Evolutionary conservation across 2,888 invertebrate genomes (phyloP), one percentile per base, ranked within the genome.

Genomic region (Hirtodrosophila trivittata): DNA sequence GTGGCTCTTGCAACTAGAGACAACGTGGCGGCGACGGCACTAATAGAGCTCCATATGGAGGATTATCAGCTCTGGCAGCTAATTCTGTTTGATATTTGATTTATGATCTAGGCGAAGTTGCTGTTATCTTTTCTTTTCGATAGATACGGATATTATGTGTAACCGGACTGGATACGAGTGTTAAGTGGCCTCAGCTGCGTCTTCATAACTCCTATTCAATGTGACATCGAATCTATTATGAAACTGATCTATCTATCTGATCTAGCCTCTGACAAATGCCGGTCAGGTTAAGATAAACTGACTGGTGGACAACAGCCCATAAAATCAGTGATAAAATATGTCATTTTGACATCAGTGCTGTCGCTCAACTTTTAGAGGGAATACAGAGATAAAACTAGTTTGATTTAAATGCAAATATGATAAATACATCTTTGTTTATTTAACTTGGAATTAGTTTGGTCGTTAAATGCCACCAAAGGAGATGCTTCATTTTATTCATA

Each of bases 211-310:
- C n/a, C n/a, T 66, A 45, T 42, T 56, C 30, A 66, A 71, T 81
- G 75, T 84, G 85, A 75, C 78, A 80, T 49, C 67, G 49, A 68
- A 84, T 71, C 77, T 74, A 81, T 84, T 65, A 81, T 77, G 68
- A 58, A 66, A 69, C 77, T 87, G 86, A 87, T 87, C 84, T 87
- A 86, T 86, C 86, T 86, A 75, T 56, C 39, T 50, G 33, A 26
- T 21, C 41, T 28, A 64, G 37, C 75, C 35, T 45, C 66, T 73
- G 77, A 77, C 77, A 83, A 77, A 59, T 84, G 78, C 80, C 80
- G 66, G 37, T 25, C 37, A 46, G 49, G 60, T 49, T 63, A 58
- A 75, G 78, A 78, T 75, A 75, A 75, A 75, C 47, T 63, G 74
- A 59, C 56, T 42, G 58, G 32, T 45, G 30, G 38, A 45, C 50